phyloP scores from a whole-genome alignment of 2,113 vertebrate genomes.

The Caretta caretta region DNA sequence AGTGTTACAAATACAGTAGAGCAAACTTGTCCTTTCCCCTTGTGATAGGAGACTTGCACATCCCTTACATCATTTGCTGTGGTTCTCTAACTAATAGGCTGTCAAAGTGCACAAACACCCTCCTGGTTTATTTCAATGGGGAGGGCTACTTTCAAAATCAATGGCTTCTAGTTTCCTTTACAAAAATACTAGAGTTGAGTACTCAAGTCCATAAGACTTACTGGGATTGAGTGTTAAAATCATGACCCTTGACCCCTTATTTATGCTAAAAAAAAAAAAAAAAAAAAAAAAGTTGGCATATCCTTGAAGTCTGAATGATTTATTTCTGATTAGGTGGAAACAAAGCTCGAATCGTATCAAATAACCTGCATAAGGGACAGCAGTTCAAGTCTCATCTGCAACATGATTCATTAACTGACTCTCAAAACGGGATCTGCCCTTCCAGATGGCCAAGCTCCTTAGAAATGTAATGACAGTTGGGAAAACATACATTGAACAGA shows the following conservation, averaged over 20 bases:
- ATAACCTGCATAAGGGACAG: not conserved
- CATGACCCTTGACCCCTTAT: fast-evolving
- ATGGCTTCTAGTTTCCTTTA: not conserved
- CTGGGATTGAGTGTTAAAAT: not conserved
- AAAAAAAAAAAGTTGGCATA: not conserved
- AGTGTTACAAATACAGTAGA: fast-evolving
- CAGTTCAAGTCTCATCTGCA: not conserved
- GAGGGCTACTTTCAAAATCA: not conserved
- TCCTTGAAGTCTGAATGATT: not conserved
- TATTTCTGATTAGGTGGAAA: not conserved
- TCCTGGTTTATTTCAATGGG: not conserved
- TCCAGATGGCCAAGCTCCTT: not conserved
- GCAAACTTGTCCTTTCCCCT: not conserved
- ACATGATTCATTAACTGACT: not conserved
- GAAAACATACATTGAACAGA: not conserved
- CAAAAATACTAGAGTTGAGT: not conserved
- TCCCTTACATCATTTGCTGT: not conserved
- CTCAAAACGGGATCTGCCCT: not conserved
- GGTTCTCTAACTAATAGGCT: not conserved
- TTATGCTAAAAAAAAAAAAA: no score
- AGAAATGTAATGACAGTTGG: not conserved
- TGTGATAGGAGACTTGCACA: not conserved
- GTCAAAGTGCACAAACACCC: not conserved
- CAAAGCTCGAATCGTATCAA: not conserved
- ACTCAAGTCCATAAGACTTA: not conserved